Evolutionary conservation across 2,888 invertebrate genomes (phyloP), one percentile per base, ranked within the genome.

Genomic region (Apamea crenata): DNA sequence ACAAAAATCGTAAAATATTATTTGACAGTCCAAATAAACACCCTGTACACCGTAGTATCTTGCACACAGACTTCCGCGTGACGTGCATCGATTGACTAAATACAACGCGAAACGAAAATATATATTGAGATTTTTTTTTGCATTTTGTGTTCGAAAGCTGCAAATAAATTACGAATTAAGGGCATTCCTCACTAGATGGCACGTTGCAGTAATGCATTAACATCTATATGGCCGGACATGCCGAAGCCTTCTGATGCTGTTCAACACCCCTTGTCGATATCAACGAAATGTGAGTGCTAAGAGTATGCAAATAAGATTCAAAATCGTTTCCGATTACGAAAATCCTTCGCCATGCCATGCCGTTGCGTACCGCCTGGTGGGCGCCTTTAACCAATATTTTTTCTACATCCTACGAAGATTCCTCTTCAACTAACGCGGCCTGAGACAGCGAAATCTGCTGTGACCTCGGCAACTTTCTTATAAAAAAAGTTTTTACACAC

Each of bases 371-470:
- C 50, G 6, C 36, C 36, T 36, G 6, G 21, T 36, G 61, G 36
- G 36, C 10, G 50, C 12, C 12, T 36, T 56, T n/a, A n/a, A 21
- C 63, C 12, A 61, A n/a, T 14, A 68, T 4, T 10, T 25, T 21
- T 29, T 40, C 3, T 50, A 71, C 50, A 79, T n/a, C n/a, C 14
- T 88, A 93, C 82, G 91, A 89, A 61, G 90, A 84, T 65, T 95
- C 95, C 18, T 92, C 93, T 68, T 94, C 93, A 18, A 96, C 95
- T 78, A 96, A 89, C 1, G 96, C 94, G 0, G 96, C 93, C 81
- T 95, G 95, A 3, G 96, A 96, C 81, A 96, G 65, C 3, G 96
- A 95, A 36, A 95, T 95, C 85, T 95, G 95, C 70, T 93, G 94
- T 1, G 95, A 90, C 47, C 89, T 89, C 0, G 92, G 90, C 81